Percentiles rank a stretch among this genome's conserved stretches.
Conservation (phyloP, 2,797 vertebrate genomes). For the Oreonectes daqikongensis region DNA sequence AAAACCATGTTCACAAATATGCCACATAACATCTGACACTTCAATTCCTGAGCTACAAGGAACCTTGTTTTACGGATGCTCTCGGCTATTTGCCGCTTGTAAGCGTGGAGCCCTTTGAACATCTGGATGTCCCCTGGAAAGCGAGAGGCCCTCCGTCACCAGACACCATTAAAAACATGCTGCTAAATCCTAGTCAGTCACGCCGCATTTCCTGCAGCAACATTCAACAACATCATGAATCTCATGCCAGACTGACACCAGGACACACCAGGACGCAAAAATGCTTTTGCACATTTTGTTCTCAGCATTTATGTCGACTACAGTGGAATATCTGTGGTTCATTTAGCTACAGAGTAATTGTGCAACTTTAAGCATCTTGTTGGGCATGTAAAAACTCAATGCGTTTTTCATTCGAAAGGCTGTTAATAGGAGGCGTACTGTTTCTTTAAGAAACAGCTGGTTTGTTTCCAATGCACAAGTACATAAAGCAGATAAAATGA, state of each 20-base stretch:
- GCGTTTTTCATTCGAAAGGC: neutral
- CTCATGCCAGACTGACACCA: conserved; percentile 26
- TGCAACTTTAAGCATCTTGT: conserved; percentile 9
- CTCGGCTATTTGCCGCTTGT: conserved; percentile 20
- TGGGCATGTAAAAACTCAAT: neutral
- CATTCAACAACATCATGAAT: conserved; percentile 21
- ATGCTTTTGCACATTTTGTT: conserved; percentile 26
- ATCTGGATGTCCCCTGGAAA: conserved; percentile 11
- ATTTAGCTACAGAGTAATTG: neutral
- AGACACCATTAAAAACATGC: conserved; percentile 35
- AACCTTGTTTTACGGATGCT: conserved; percentile 3
- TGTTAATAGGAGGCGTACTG: neutral
- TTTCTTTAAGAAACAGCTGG: neutral
- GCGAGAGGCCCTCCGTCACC: conserved; percentile 2
- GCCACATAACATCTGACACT: conserved; percentile 8
- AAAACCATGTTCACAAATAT: neutral
- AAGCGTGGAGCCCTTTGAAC: neutral
- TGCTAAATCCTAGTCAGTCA: conserved; percentile 33
- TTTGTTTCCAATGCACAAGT: conserved; percentile 1
- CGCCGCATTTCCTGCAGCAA: conserved; percentile 14
- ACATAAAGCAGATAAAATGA: conserved; percentile 6
- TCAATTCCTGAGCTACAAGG: neutral
- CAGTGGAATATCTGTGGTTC: conserved; percentile 18
- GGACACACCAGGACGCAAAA: too few species aligned
- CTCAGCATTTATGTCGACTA: conserved; percentile 2